Percentiles rank a stretch among this genome's conserved stretches.
These are phyloP conservation scores for Heliangelus exortis DNA, from an alignment of 2,797 vertebrate species.

Conservation along the genomic window DNA sequence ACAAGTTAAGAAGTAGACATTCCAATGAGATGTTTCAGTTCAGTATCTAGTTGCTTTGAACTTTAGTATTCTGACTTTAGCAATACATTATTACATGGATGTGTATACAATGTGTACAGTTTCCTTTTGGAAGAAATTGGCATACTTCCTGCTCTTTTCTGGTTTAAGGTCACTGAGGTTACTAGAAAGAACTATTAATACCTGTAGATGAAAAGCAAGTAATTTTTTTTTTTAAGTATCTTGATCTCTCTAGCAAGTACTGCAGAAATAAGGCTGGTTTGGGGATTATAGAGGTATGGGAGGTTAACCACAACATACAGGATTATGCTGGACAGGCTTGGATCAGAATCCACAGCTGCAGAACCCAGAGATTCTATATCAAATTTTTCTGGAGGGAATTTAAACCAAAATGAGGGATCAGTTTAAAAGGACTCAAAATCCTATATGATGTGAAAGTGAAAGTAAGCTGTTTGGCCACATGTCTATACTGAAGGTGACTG, in stretches of 20 bases:
- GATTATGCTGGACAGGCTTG: neutral
- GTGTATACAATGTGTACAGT: neutral
- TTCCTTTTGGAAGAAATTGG: neutral
- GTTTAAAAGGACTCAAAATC: neutral
- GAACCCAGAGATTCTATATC: neutral
- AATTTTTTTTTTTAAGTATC: neutral
- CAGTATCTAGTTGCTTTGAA: neutral
- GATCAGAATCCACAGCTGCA: neutral
- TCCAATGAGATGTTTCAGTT: neutral
- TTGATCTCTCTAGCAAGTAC: neutral
- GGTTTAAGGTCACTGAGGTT: neutral
- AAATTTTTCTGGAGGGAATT: neutral
- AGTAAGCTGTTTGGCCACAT: constrained; percentile 15
- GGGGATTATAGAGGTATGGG: neutral
- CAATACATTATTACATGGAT: neutral
- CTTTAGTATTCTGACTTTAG: neutral
- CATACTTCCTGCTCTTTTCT: neutral
- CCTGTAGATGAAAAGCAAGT: neutral
- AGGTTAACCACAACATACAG: neutral
- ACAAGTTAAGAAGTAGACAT: neutral
- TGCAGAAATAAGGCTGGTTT: neutral
- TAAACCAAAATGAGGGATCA: neutral
- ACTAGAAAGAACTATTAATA: neutral
- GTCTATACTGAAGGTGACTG: neutral
- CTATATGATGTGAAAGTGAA: constrained; percentile 46